Evolutionary conservation across 1,140 invertebrate genomes (phyloP).

Genomic region (Hirudo medicinalis): DNA sequence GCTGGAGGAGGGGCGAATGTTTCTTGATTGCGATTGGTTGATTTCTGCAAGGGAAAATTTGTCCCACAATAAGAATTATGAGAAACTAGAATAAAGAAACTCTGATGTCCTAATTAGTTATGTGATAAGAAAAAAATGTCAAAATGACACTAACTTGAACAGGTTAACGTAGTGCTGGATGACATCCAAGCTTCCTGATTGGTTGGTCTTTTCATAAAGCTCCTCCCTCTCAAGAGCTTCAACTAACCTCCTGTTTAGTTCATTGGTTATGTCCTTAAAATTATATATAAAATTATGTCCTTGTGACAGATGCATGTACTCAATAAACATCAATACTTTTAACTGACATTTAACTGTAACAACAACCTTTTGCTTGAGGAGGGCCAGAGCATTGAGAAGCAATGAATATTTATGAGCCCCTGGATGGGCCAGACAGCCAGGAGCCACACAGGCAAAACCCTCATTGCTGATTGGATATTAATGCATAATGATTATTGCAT

Average conservation of each 20-base stretch:
- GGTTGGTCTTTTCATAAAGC: neutral
- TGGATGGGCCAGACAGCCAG: slow-evolving; percentile 28
- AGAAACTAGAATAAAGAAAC: no score
- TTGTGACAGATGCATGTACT: neutral
- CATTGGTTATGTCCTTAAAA: neutral
- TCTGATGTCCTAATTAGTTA: no score
- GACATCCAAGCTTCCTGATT: no score
- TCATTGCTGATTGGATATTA: slow-evolving; percentile 16
- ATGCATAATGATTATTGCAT: no score
- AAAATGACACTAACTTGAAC: no score
- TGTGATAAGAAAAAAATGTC: no score
- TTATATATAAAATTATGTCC: no score
- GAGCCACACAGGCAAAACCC: slow-evolving; percentile 22
- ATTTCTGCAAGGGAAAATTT: slow-evolving; percentile 29
- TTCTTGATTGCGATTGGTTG: slow-evolving; percentile 29
- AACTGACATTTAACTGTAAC: no score
- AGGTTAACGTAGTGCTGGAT: no score
- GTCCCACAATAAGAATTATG: no score
- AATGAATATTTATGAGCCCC: slow-evolving; percentile 18
- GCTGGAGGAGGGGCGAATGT: slow-evolving; percentile 33
- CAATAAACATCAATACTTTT: neutral
- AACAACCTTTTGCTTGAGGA: slow-evolving; percentile 29
- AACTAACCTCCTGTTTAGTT: neutral
- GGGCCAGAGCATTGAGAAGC: slow-evolving; percentile 25
- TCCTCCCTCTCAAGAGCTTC: neutral